phyloP scores from a whole-genome alignment of 2,888 invertebrate genomes.

The Julus scandinavius region DNA sequence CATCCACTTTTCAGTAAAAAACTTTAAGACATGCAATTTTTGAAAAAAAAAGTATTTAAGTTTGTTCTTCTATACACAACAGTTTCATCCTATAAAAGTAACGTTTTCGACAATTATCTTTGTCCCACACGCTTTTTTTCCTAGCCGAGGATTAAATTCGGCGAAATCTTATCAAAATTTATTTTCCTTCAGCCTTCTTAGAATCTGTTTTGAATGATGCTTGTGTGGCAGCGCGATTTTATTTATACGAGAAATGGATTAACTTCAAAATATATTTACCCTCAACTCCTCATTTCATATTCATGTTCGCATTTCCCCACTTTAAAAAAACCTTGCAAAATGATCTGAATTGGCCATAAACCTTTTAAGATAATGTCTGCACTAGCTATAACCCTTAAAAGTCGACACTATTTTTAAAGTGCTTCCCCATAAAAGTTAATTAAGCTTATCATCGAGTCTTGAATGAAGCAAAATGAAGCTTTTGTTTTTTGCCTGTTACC shows the following conservation, averaged over 20 bases:
- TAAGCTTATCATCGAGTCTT: slow-evolving; percentile 19
- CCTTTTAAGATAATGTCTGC: slow-evolving; percentile 30
- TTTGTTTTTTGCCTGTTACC: neutral
- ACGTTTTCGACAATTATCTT: neutral
- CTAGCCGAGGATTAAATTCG: neutral
- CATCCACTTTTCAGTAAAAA: neutral
- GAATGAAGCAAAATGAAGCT: neutral
- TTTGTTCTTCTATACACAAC: neutral
- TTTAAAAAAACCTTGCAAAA: slow-evolving; percentile 8
- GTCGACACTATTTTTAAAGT: slow-evolving; percentile 24
- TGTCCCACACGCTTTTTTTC: neutral
- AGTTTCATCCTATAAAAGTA: neutral
- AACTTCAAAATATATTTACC: slow-evolving; percentile 17
- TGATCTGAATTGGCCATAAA: slow-evolving; percentile 17
- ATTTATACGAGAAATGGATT: slow-evolving; percentile 35
- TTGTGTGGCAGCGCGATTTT: slow-evolving; percentile 1
- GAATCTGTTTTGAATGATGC: neutral
- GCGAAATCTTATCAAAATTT: slow-evolving; percentile 13
- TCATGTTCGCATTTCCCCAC: slow-evolving; percentile 17
- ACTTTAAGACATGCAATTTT: neutral
- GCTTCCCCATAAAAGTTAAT: slow-evolving; percentile 19
- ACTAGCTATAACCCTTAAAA: slow-evolving; percentile 14
- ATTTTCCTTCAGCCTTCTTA: slow-evolving; percentile 9
- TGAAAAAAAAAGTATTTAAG: neutral
- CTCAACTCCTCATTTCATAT: slow-evolving; percentile 13